Evolutionary conservation across 1,140 invertebrate species (phyloP).

Genomic region (Zaprionus nigranus): DNA sequence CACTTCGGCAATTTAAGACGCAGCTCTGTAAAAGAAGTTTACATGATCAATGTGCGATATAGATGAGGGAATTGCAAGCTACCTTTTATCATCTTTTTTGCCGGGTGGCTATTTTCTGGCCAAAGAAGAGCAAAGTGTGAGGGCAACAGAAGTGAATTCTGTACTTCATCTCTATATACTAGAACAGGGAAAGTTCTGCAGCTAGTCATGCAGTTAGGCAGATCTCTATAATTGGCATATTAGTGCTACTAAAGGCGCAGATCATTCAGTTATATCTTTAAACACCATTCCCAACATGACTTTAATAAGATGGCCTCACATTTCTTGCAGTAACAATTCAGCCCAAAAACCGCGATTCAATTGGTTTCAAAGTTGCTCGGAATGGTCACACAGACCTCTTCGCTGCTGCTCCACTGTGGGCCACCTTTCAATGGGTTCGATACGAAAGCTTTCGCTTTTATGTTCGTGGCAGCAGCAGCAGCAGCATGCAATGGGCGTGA

Average conservation of each 20-base stretch:
- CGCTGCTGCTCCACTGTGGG: background rate
- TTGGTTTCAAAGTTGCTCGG: background rate
- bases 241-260: background rate
- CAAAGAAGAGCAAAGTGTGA: too few relatives aligned
- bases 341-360: background rate
- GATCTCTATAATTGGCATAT: background rate
- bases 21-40: slow-evolving; percentile 1
- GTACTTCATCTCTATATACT: too few relatives aligned
- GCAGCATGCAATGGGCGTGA: slow-evolving; percentile 14
- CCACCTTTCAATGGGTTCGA: background rate
- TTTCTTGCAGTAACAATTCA: background rate
- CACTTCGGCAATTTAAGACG: slow-evolving; percentile 11
- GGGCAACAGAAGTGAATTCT: too few relatives aligned
- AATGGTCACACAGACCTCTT: background rate
- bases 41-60: background rate
- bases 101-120: too few relatives aligned
- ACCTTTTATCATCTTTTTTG: background rate
- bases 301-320: background rate
- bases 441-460: slow-evolving; percentile 45
- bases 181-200: too few relatives aligned
- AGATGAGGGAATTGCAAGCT: background rate
- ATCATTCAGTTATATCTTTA: background rate
- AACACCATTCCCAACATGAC: too few relatives aligned
- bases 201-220: too few relatives aligned
- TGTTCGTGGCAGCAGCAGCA: background rate